Evolutionary conservation across 1,140 invertebrate species (phyloP), one percentile per base, ranked within the genome.

Genomic region (Panonychus citri): DNA sequence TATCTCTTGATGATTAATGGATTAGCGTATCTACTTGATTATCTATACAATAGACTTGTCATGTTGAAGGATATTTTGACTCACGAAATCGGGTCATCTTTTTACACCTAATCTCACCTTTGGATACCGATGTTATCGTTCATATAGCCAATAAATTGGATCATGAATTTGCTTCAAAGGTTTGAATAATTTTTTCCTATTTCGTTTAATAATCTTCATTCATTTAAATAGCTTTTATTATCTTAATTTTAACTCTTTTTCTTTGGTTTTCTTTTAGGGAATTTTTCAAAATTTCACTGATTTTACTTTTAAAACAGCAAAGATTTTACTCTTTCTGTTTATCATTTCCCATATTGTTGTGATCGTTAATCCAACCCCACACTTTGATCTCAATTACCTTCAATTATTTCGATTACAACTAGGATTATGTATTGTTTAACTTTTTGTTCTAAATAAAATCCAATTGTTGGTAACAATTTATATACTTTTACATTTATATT

Each of bases 381-480:
- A 66, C 3, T 87, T 89, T 74, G 85, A 89, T 70, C 74, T 82
- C 3, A 81, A 77, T 66, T 88, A 85, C 63, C 71, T 89, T 37
- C 77, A 83, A 64, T 69, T 86, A 56, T 89, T 91, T 67, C 77
- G 82, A 64, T 78, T 80, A 53, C n/a, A n/a, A n/a, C n/a, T n/a
- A n/a, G n/a, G n/a, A n/a, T n/a, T n/a, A n/a, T n/a, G n/a, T n/a
- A n/a, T n/a, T n/a, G n/a, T n/a, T n/a, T n/a, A n/a, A n/a, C n/a
- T n/a, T n/a, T n/a, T n/a, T n/a, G n/a, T n/a, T n/a, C n/a, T n/a
- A n/a, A n/a, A n/a, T n/a, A n/a, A n/a, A n/a, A n/a, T n/a, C n/a
- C n/a, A n/a, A n/a, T n/a, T n/a, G n/a, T n/a, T n/a, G n/a, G n/a
- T n/a, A n/a, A n/a, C n/a, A n/a, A n/a, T n/a, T n/a, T n/a, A n/a